Percentiles rank a stretch among this genome's conserved stretches.
Conservation (phyloP, 2,113 vertebrate genomes). For the cattle (Bos taurus) region DNA sequence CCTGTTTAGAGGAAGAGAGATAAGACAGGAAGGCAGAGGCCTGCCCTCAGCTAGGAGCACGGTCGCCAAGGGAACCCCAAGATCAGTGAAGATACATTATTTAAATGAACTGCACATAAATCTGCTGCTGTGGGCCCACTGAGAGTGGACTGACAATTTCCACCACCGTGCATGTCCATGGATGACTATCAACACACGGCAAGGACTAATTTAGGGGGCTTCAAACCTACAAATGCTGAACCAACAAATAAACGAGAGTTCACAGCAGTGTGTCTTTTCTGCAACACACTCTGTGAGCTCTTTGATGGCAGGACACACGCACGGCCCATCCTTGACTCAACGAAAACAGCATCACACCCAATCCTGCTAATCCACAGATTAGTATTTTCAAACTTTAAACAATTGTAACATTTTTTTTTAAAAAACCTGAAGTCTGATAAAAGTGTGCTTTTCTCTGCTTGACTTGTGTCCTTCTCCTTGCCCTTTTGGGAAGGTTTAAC, state of each 20-base stretch:
- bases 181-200: accelerated
- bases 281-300: accelerated
- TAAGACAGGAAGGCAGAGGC: not conserved
- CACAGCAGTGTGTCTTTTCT: not conserved
- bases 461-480: not conserved
- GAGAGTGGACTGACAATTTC: accelerated
- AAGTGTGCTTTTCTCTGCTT: not conserved
- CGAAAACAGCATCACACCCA: not conserved
- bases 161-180: accelerated
- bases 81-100: not conserved
- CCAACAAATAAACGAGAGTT: not conserved
- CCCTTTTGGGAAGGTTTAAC: not conserved
- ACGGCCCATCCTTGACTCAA: accelerated
- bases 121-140: not conserved
- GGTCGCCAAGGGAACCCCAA: not conserved
- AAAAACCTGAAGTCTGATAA: not conserved
- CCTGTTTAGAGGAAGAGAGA: no score
- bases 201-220: accelerated
- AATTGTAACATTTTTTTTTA: not conserved
- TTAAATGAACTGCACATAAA: accelerated
- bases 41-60: accelerated
- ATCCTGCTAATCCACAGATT: no score
- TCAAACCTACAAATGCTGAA: accelerated
- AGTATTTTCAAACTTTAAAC: not conserved
- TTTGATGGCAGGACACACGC: accelerated